Percentiles rank a stretch among this genome's conserved stretches.
Conservation (phyloP, 2,113 vertebrate species). For the Ictalurus punctatus region DNA sequence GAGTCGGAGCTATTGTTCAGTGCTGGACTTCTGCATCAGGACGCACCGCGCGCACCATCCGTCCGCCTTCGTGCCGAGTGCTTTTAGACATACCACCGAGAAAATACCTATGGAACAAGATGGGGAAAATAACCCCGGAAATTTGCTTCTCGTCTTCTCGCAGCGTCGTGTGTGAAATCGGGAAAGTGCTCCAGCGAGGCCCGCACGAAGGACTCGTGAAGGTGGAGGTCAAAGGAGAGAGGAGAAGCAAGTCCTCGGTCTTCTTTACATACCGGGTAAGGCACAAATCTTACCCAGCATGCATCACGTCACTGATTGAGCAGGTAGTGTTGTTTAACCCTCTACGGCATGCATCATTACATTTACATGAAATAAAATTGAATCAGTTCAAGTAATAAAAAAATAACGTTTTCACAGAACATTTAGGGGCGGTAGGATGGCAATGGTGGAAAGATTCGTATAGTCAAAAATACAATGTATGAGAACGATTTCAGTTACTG, state of each 20-base stretch:
- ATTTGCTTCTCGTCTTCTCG: not conserved
- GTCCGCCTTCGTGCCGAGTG: not conserved
- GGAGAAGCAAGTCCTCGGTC: slow-evolving; percentile 65
- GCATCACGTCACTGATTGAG: not conserved
- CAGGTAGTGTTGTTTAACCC: not conserved
- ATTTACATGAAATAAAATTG: too few species aligned
- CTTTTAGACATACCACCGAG: not conserved
- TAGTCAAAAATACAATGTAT: too few species aligned
- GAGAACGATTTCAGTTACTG: too few species aligned
- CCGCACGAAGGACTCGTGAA: slow-evolving; percentile 59
- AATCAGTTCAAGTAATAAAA: too few species aligned
- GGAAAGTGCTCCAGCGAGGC: not conserved
- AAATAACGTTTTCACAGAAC: too few species aligned
- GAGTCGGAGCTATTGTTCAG: not conserved
- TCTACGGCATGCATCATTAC: too few species aligned
- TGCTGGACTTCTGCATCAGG: not conserved
- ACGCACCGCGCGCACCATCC: not conserved
- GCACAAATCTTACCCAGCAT: not conserved
- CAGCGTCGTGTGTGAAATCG: slow-evolving; percentile 74
- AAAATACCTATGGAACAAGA: not conserved
- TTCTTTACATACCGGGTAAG: slow-evolving; percentile 73
- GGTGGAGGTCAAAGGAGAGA: slow-evolving; percentile 66
- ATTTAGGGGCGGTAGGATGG: too few species aligned
- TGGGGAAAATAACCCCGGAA: not conserved
- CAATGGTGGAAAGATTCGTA: too few species aligned